Base-by-base conservation (phyloP, 2,113 vertebrate species). In the Scomber japonicus region DNA sequence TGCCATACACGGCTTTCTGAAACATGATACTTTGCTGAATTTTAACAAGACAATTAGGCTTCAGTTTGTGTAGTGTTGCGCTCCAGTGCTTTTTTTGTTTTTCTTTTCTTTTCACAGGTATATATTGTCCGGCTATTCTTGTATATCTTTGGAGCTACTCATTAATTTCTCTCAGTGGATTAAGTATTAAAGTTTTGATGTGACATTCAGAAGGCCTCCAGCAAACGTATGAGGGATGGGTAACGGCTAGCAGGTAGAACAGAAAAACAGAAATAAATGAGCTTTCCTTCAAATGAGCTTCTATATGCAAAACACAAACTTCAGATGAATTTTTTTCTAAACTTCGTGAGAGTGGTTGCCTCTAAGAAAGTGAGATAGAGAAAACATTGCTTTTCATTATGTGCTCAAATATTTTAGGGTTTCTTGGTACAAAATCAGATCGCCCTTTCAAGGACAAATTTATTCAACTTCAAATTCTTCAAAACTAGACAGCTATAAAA, bases 111-210 rank as follows among this genome's bases (percentile, higher is more conserved):
- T 56, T 71, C 15, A 3, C 5, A 11, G 35, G 49, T 46, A 21
- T 19, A 75, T 3, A 48, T 15, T 40, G 65, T 51, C 27, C 16
- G 16, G 3, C 3, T 63, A 40, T 50, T 74, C 35, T 2, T 56
- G 62, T 13, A 4, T 80, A 75, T 44, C 61, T n/a, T 19, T 21
- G n/a, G 48, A 80, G 31, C 44, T 56, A 10, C 81, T 84, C 71
- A 66, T 75, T 88, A 66, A 75, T 86, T 81, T 69, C 59, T 55
- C 4, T 64, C 66, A 40, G 44, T 1, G 15, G 24, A 24, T 4
- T 55, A 24, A 14, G 11, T 53, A 13, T 51, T 80, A 1, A 9
- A 70, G 49, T 46, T 53, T 30, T 30, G 12, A 16, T 19, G 0
- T 72, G 83, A 55, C 59, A 17, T 81, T 83, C 0, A 77, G 16